Evolutionary conservation across 2,888 invertebrate species (phyloP), one percentile per base, ranked within the genome.

Genomic region (Epicampocera succincta): DNA sequence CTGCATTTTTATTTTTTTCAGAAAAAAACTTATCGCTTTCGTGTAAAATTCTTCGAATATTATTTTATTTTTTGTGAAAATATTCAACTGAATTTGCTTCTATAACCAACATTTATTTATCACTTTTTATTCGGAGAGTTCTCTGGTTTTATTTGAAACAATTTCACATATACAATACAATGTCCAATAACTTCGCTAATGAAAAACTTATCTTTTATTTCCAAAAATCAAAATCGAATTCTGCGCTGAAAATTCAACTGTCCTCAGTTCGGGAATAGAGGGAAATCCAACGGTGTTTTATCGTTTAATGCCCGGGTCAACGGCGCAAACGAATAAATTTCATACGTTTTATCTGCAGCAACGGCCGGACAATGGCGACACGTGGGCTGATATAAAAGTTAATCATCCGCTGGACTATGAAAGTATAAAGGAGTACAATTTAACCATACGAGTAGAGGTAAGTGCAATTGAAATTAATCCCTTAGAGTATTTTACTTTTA

Each of bases 281-380:
- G 97, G 97, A 92, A 98, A 97, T 92, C 98, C 98, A 78, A 97
- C 97, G 87, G 98, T 98, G 87, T 98, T 97, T 93, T 98, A 98
- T 92, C 96, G 96, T 83, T 92, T 98, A 90, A 98, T 98, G 96
- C 97, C 97, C 84, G 98, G 98, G 84, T 97, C 97, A 42, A 98
- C 98, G 74, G 97, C 98, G 8, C 98, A 98, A 92, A 98, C 98
- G 86, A 98, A 98, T 92, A 98, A 98, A 92, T 95, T 95, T 91
- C 97, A 98, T 92, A 97, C 97, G 83, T 98, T 98, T 92, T 98
- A 98, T 92, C 93, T 98, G 86, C 97, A 98, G 94, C 98, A 98
- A 93, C 93, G 98, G 88, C 95, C 96, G 85, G 97, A 97, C 89
- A 96, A 97, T 90, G 96, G 97, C 84, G 95, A 95, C 90, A 98